Conservation (phyloP, 2,888 invertebrate genomes). For the Lapara coniferarum region DNA sequence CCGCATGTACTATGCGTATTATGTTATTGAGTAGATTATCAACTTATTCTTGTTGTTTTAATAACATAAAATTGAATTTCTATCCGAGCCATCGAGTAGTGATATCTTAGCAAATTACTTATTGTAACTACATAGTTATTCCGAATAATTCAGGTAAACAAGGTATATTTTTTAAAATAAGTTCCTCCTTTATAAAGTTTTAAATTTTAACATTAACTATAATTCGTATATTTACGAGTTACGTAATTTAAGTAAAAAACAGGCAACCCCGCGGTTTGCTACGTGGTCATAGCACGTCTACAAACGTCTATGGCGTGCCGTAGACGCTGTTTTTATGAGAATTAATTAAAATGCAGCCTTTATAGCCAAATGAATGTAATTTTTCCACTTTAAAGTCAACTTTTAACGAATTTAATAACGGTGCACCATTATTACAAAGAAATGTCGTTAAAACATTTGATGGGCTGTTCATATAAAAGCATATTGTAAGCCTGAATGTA, state of each 20-base stretch:
- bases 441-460: constrained; percentile 10
- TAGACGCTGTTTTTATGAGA: constrained; percentile 19
- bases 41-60: background rate
- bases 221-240: too few species aligned
- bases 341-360: constrained; percentile 23
- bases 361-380: constrained; percentile 21
- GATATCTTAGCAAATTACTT: too few species aligned
- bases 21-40: too few species aligned
- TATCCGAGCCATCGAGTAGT: too few species aligned
- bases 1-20: too few species aligned
- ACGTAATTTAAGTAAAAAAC: background rate
- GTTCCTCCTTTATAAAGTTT: background rate
- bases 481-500: background rate
- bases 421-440: background rate
- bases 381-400: constrained; percentile 16
- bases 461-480: background rate
- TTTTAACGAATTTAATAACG: constrained; percentile 9
- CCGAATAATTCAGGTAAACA: too few species aligned
- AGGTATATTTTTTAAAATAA: too few species aligned
- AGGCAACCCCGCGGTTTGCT: background rate
- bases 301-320: constrained; percentile 9
- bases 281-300: constrained; percentile 14
- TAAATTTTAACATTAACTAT: background rate
- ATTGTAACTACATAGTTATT: too few species aligned
- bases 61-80: background rate